Evolutionary conservation across 1,140 invertebrate species (phyloP).

Genomic region (Berghia stephanieae): DNA sequence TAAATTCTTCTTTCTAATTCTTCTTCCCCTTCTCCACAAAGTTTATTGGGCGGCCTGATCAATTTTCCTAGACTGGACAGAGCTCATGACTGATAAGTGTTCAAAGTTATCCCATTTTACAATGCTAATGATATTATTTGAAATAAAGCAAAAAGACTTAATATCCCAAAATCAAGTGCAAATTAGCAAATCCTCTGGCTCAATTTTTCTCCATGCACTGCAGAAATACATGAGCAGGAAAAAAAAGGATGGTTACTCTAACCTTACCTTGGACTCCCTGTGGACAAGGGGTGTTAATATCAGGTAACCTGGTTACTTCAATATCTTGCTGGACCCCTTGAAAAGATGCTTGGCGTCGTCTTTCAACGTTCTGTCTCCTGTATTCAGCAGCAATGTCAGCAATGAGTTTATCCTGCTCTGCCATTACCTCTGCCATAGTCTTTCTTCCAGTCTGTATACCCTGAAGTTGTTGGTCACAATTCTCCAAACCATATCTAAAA

Average conservation of each 20-base stretch:
- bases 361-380: background rate
- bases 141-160: too few species aligned
- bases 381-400: slow-evolving; percentile 42
- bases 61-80: too few species aligned
- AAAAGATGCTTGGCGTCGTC: background rate
- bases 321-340: slow-evolving; percentile 29
- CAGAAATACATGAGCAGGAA: background rate
- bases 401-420: slow-evolving; percentile 50
- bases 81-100: too few species aligned
- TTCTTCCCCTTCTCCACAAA: too few species aligned
- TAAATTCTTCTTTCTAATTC: too few species aligned
- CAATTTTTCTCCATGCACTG: background rate
- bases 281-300: slow-evolving; percentile 38
- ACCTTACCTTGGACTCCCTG: slow-evolving; percentile 52
- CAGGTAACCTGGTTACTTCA: slow-evolving; percentile 8
- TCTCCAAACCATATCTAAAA: slow-evolving; percentile 45
- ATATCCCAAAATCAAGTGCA: too few species aligned
- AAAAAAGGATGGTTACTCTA: background rate
- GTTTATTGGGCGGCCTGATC: too few species aligned
- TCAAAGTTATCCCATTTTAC: too few species aligned
- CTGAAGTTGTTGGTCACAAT: slow-evolving; percentile 52
- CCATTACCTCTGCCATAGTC: slow-evolving; percentile 49
- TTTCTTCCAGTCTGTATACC: slow-evolving; percentile 47
- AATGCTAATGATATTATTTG: too few species aligned
- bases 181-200: background rate